phyloP scores from a whole-genome alignment of 2,113 vertebrate genomes.

The Gasterosteus nipponicus region DNA sequence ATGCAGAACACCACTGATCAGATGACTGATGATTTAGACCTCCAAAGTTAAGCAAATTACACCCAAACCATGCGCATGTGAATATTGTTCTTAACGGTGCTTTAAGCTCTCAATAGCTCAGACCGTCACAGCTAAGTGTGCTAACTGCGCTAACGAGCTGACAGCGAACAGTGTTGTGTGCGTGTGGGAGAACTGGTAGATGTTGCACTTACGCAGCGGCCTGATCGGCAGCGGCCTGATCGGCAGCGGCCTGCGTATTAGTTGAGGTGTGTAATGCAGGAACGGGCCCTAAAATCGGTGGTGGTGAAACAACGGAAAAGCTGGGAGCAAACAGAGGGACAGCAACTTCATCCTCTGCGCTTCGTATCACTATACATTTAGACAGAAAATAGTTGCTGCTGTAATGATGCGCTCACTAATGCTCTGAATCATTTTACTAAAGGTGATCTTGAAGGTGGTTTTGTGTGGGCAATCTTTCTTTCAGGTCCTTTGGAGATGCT shows the following conservation, averaged over 20 bases:
- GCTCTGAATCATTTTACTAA: not conserved
- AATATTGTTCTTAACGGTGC: not conserved
- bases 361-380: not conserved
- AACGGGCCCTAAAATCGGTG: not conserved
- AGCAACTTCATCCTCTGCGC: not conserved
- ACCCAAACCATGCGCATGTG: not conserved
- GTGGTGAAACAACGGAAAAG: not conserved
- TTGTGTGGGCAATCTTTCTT: not conserved
- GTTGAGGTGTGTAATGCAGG: too few species aligned
- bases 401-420: not conserved
- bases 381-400: not conserved
- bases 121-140: too few species aligned
- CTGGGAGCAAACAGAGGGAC: not conserved
- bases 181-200: too few species aligned
- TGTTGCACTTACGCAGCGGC: too few species aligned
- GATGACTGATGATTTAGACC: not conserved
- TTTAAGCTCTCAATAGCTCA: too few species aligned
- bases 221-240: too few species aligned
- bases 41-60: not conserved
- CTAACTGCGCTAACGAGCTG: too few species aligned
- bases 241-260: too few species aligned
- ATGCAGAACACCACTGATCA: slow-evolving; percentile 9
- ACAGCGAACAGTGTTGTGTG: too few species aligned
- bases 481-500: slow-evolving; percentile 23
- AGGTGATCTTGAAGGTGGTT: not conserved